phyloP scores from a whole-genome alignment of 2,113 vertebrate species.

The Saiga tatarica region DNA sequence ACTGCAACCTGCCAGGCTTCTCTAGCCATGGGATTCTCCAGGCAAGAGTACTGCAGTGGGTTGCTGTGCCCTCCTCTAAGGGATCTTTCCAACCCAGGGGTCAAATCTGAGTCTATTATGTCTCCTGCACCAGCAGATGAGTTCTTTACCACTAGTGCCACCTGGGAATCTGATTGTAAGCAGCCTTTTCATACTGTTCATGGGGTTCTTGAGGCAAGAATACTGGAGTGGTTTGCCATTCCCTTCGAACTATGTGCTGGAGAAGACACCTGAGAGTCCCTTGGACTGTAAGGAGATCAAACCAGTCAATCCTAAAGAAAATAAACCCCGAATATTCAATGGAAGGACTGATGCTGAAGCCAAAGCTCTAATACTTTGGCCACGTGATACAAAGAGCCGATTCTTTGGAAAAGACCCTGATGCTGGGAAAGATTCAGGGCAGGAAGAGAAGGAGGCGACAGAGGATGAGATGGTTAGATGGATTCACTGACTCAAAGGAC shows the following conservation, averaged over 20 bases:
- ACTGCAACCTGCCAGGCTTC: neutral
- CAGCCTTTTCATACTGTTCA: neutral
- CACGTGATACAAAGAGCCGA: neutral
- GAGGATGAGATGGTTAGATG: neutral
- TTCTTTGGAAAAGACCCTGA: neutral
- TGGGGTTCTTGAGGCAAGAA: neutral
- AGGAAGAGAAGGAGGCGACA: neutral
- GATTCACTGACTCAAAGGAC: neutral
- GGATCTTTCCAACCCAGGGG: neutral
- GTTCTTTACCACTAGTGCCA: neutral
- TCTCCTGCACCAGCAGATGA: neutral
- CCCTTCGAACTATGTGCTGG: neutral
- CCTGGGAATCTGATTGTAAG: neutral
- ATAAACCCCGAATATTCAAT: neutral
- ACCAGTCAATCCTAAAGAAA: neutral
- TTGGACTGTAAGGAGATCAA: neutral
- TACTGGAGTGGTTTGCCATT: neutral
- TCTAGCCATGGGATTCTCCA: neutral
- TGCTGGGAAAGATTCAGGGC: neutral
- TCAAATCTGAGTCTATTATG: neutral
- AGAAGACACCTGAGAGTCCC: neutral
- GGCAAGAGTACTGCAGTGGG: neutral
- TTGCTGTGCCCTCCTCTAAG: neutral
- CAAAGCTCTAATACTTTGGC: neutral
- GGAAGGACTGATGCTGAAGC: neutral